phyloP scores from a whole-genome alignment of 1,140 invertebrate species.

The Bombus pascuorum region DNA sequence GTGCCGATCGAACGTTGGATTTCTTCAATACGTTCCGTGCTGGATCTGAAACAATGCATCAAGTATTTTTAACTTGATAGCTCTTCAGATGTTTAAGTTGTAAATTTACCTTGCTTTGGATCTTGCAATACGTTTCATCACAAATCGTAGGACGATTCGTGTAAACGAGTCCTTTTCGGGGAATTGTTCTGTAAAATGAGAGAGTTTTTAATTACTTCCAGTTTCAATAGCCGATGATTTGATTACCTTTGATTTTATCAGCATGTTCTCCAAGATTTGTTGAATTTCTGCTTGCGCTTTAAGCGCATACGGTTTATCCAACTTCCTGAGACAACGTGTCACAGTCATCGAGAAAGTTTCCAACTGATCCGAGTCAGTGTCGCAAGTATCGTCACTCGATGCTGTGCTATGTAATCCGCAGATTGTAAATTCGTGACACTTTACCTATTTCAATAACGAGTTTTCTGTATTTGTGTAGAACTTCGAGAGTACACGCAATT shows the following conservation, averaged over 20 bases:
- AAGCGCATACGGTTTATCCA: slow-evolving; percentile 36
- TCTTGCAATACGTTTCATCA: neutral
- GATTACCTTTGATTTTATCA: slow-evolving; percentile 35
- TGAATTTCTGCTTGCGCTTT: slow-evolving; percentile 57
- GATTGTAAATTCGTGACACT: slow-evolving; percentile 2
- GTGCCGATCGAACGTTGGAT: neutral
- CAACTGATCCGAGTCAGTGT: slow-evolving; percentile 38
- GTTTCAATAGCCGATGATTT: neutral
- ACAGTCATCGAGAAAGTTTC: slow-evolving; percentile 57
- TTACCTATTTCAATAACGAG: neutral
- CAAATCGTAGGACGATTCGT: neutral
- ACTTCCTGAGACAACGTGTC: slow-evolving; percentile 48
- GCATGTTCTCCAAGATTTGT: slow-evolving; percentile 32
- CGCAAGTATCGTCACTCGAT: neutral
- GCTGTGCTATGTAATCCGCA: neutral
- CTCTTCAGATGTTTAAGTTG: neutral
- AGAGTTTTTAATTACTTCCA: neutral
- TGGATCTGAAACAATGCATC: neutral
- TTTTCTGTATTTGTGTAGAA: neutral
- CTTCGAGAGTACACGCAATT: neutral
- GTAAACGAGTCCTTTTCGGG: neutral
- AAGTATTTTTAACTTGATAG: neutral
- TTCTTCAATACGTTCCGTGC: neutral
- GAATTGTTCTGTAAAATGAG: neutral
- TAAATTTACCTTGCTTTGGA: neutral